phyloP scores from a whole-genome alignment of 2,888 invertebrate species.

The Cephus runcator region DNA sequence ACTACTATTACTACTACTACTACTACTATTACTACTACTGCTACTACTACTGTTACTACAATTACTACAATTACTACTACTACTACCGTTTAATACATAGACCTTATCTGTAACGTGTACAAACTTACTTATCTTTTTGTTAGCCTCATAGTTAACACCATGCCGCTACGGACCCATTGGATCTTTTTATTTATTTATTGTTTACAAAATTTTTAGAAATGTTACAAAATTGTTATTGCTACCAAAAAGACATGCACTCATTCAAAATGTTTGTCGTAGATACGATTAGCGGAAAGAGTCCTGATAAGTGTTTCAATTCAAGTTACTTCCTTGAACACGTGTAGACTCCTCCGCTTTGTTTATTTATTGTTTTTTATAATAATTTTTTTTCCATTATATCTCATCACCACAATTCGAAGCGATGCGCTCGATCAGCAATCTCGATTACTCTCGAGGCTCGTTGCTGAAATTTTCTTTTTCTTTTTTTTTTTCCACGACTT shows the following conservation, averaged over 20 bases:
- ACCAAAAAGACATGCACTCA: constrained; percentile 49
- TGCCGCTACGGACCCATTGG: constrained; percentile 56
- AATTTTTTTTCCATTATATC: neutral
- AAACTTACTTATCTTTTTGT: constrained; percentile 32
- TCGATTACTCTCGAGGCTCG: neutral
- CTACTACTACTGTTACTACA: constrained; percentile 1
- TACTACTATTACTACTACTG: constrained; percentile 2
- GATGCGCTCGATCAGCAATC: neutral
- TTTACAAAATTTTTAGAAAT: constrained; percentile 51
- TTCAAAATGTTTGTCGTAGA: constrained; percentile 49
- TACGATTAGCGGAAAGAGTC: neutral
- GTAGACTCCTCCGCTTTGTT: neutral
- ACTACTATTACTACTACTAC: neutral
- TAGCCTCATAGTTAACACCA: constrained; percentile 47
- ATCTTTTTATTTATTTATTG: constrained; percentile 53
- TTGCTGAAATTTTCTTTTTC: neutral
- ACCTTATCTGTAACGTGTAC: constrained; percentile 36
- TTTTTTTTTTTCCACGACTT: neutral
- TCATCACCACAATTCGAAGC: neutral
- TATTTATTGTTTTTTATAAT: neutral
- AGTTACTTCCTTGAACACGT: neutral
- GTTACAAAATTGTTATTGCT: constrained; percentile 64
- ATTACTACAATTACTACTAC: constrained; percentile 20
- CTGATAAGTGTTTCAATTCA: neutral
- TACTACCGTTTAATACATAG: constrained; percentile 29